These are phyloP conservation scores for Idaea biselata DNA, from an alignment of 2,888 invertebrate species.

Conservation along the genomic window DNA sequence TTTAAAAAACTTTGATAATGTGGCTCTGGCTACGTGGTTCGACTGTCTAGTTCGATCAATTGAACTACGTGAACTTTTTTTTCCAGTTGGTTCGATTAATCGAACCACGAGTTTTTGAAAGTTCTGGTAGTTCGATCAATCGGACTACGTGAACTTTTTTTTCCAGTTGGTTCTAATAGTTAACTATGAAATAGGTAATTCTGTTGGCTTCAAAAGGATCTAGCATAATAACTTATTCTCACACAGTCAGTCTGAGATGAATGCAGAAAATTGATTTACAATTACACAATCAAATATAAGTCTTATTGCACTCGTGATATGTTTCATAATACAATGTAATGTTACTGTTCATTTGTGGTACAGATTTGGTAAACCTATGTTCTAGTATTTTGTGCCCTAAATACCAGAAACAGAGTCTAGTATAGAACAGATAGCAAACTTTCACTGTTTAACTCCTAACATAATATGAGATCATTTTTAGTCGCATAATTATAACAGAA, in stretches of 20 bases:
- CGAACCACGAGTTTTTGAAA: too few species aligned
- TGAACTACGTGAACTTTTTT: too few species aligned
- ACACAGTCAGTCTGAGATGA: slow-evolving; percentile 22
- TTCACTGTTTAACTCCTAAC: not conserved
- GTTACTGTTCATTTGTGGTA: not conserved
- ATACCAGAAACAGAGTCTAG: not conserved
- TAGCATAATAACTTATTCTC: slow-evolving; percentile 4
- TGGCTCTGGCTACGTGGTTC: too few species aligned
- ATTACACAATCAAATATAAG: slow-evolving; percentile 26
- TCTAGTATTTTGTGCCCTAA: not conserved
- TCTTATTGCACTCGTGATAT: slow-evolving; percentile 29
- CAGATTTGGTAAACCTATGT: not conserved
- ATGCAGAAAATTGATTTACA: slow-evolving; percentile 6
- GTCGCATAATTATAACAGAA: not conserved
- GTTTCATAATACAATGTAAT: slow-evolving; percentile 23
- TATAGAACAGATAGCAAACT: not conserved
- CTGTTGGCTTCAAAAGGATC: not conserved
- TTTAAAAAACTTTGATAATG: too few species aligned
- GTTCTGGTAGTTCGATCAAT: too few species aligned
- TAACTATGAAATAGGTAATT: not conserved
- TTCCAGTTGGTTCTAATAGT: too few species aligned
- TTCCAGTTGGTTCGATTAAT: too few species aligned
- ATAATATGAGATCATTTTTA: slow-evolving; percentile 1
- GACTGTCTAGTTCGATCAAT: too few species aligned
- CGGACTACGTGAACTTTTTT: too few species aligned